These are phyloP conservation scores for Pseudopleuronectes americanus DNA, from an alignment of 2,797 vertebrate genomes.

Conservation along the genomic window DNA sequence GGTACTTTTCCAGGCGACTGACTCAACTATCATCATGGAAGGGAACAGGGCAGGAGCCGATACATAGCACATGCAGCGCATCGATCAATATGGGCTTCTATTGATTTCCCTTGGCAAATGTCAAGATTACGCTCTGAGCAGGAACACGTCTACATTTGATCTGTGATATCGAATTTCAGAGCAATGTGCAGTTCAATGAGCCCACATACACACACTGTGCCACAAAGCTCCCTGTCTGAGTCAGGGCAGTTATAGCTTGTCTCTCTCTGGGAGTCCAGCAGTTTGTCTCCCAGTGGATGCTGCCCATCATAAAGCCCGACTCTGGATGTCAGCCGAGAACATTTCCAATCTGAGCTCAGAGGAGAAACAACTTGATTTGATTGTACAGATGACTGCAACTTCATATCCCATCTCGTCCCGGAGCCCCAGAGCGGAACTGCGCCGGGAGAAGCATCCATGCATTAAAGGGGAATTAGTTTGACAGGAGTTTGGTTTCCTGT, in stretches of 20 bases:
- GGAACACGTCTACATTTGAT: background rate
- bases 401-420: slow-evolving; percentile 60
- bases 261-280: slow-evolving; percentile 26
- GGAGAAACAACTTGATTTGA: slow-evolving; percentile 74
- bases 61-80: background rate
- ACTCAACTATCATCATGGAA: slow-evolving; percentile 10
- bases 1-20: slow-evolving; percentile 27
- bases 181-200: slow-evolving; percentile 1
- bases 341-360: slow-evolving; percentile 61
- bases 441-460: slow-evolving; percentile 69
- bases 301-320: slow-evolving; percentile 50
- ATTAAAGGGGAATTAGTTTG: slow-evolving; percentile 63
- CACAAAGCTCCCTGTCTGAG: slow-evolving; percentile 16
- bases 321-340: slow-evolving; percentile 57
- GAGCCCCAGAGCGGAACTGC: slow-evolving; percentile 57
- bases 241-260: slow-evolving; percentile 34
- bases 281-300: slow-evolving; percentile 62
- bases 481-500: slow-evolving; percentile 69
- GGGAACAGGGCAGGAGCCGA: background rate
- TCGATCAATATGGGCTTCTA: background rate
- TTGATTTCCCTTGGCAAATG: background rate
- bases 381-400: slow-evolving; percentile 79
- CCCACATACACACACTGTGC: background rate
- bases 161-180: background rate
- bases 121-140: background rate